These are phyloP conservation scores for Diglossa brunneiventris DNA, from an alignment of 2,113 vertebrate species.

Conservation along the genomic window DNA sequence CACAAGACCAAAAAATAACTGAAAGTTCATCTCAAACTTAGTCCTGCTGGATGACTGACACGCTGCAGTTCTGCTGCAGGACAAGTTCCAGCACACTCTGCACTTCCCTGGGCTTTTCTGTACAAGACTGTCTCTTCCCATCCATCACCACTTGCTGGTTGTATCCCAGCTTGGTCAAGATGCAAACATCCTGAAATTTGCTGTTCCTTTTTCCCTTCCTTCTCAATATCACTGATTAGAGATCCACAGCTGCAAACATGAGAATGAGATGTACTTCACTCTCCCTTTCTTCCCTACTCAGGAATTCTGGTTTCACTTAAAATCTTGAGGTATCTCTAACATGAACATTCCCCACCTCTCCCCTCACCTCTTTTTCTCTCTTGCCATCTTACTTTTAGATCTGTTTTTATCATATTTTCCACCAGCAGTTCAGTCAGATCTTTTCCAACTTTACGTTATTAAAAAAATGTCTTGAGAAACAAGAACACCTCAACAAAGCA, in stretches of 20 bases:
- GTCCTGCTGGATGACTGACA: rapidly evolving
- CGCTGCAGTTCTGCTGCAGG: neutral
- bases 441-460: neutral
- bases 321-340: neutral
- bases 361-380: neutral
- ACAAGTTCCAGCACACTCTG: rapidly evolving
- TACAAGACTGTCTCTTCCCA: neutral
- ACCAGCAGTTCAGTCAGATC: neutral
- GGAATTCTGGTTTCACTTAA: neutral
- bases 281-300: neutral
- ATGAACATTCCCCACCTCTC: neutral
- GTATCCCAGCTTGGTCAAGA: neutral
- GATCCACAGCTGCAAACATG: neutral
- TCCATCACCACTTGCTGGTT: neutral
- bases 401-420: neutral
- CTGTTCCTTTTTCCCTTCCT: neutral
- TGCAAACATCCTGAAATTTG: neutral
- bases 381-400: neutral
- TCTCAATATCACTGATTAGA: neutral
- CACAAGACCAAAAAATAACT: neutral
- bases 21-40: neutral
- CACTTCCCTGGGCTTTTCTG: neutral
- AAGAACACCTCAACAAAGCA: neutral
- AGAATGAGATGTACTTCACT: neutral
- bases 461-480: neutral